Percentiles rank a stretch among this genome's conserved stretches.
phyloP scores from a whole-genome alignment of 2,888 invertebrate species.

The Mongoloraphidia duomilia region DNA sequence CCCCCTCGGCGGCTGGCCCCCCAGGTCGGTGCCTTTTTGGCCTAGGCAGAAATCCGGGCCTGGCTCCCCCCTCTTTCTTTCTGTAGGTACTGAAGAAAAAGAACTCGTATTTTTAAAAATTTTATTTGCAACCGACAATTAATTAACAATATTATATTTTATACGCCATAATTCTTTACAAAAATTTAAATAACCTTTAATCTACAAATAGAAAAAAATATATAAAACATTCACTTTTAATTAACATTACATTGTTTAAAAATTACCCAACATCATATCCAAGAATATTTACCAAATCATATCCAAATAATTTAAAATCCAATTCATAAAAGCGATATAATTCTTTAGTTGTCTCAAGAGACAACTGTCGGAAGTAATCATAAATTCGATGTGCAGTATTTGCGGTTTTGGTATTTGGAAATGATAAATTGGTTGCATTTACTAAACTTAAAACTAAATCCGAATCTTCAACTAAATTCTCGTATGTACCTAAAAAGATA shows the following conservation, averaged over 20 bases:
- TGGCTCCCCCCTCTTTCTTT: too few species aligned
- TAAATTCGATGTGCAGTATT: conserved; percentile 57
- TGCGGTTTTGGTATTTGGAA: conserved; percentile 48
- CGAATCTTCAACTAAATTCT: conserved; percentile 69
- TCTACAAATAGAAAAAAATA: too few species aligned
- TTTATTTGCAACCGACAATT: too few species aligned
- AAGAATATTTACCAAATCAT: conserved; percentile 59
- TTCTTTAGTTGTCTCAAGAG: conserved; percentile 51
- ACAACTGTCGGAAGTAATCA: conserved; percentile 57
- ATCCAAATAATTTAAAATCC: conserved; percentile 74
- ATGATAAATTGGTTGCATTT: conserved; percentile 42
- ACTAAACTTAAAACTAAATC: conserved; percentile 48
- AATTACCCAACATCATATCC: conserved; percentile 60
- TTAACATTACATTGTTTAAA: too few species aligned
- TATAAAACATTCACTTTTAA: too few species aligned
- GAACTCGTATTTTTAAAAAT: too few species aligned
- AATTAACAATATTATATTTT: conserved; percentile 1
- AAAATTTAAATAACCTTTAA: too few species aligned
- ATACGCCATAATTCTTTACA: too few species aligned
- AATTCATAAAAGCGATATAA: conserved; percentile 60
- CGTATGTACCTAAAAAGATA: conserved; percentile 53
- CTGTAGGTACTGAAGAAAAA: too few species aligned
- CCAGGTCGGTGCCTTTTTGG: too few species aligned
- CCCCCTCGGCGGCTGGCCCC: too few species aligned
- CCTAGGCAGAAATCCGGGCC: too few species aligned